Evolutionary conservation across 92 coral and sea anemone species (phyloP).

Genomic region (Parazoanthus swiftii): DNA sequence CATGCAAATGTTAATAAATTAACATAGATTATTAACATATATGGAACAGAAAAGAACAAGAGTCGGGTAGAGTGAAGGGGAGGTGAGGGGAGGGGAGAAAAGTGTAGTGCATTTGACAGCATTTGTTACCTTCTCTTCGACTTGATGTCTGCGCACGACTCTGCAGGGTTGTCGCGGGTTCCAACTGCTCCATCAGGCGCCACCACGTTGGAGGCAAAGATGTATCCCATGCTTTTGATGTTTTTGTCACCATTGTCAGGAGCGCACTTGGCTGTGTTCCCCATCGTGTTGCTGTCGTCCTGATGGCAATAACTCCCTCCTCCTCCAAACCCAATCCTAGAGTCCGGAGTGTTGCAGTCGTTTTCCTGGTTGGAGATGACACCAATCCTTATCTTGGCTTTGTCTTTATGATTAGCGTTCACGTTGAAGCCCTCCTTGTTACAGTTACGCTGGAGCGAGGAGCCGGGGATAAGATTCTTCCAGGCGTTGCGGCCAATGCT

Average conservation of each 20-base stretch:
- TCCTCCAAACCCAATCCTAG: constrained; percentile 40
- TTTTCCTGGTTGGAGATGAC: constrained; percentile 27
- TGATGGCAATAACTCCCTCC: neutral
- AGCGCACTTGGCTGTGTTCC: constrained; percentile 15
- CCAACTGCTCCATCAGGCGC: constrained; percentile 15
- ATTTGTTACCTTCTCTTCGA: constrained; percentile 12
- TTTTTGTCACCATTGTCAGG: constrained; percentile 34
- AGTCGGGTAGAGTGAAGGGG: no score
- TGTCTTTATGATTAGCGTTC: neutral
- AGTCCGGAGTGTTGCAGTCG: constrained; percentile 23
- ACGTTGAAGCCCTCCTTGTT: constrained; percentile 30
- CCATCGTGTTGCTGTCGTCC: constrained; percentile 37
- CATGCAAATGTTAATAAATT: no score
- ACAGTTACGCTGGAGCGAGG: constrained; percentile 31
- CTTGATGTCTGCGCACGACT: constrained; percentile 47
- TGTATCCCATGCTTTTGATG: constrained; percentile 41
- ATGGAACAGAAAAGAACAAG: no score
- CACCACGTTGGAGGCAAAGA: constrained; percentile 9
- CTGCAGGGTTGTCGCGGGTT: constrained; percentile 32
- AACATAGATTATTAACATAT: no score
- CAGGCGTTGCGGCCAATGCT: constrained; percentile 17
- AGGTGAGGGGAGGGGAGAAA: no score
- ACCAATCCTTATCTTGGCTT: constrained; percentile 14
- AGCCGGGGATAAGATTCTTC: neutral
- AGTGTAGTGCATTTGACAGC: no score